These are phyloP conservation scores for Eupithecia exiguata DNA, from an alignment of 2,888 invertebrate species.

Conservation along the genomic window DNA sequence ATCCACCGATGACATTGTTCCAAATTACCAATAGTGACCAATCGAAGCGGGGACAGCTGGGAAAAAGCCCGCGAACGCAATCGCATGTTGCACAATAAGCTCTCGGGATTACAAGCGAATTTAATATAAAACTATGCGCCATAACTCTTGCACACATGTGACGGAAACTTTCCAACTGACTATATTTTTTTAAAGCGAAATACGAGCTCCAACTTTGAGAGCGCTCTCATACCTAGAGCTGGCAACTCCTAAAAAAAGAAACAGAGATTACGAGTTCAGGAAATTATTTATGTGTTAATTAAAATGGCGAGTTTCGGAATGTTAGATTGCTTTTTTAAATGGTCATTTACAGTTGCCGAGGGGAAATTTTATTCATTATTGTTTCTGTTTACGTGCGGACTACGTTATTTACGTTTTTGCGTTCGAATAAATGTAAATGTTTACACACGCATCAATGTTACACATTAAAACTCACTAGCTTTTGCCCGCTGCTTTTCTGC, in stretches of 20 bases:
- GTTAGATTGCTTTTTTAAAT: constrained; percentile 38
- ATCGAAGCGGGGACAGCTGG: constrained; percentile 1
- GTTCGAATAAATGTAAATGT: neutral
- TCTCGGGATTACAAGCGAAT: constrained; percentile 29
- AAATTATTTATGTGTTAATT: constrained; percentile 37
- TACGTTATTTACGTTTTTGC: neutral
- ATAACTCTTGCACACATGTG: constrained; percentile 34
- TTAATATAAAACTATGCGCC: constrained; percentile 37
- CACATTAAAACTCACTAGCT: neutral
- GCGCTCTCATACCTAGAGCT: too few species aligned
- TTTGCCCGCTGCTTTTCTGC: neutral
- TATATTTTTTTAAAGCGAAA: constrained; percentile 30
- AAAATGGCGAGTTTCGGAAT: constrained; percentile 32
- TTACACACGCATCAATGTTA: neutral
- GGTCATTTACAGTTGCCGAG: constrained; percentile 22
- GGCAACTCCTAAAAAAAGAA: constrained; percentile 17
- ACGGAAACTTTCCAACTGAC: constrained; percentile 25
- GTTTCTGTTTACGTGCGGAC: constrained; percentile 3
- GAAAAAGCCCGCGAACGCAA: constrained; percentile 20
- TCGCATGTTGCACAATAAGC: constrained; percentile 34
- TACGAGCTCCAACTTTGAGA: constrained; percentile 19
- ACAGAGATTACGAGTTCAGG: constrained; percentile 19
- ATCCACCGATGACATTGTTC: neutral
- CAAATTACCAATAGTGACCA: neutral
- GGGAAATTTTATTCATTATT: constrained; percentile 23